Base-by-base conservation (phyloP, 2,113 vertebrate genomes). In the Gymnarchus niloticus region DNA sequence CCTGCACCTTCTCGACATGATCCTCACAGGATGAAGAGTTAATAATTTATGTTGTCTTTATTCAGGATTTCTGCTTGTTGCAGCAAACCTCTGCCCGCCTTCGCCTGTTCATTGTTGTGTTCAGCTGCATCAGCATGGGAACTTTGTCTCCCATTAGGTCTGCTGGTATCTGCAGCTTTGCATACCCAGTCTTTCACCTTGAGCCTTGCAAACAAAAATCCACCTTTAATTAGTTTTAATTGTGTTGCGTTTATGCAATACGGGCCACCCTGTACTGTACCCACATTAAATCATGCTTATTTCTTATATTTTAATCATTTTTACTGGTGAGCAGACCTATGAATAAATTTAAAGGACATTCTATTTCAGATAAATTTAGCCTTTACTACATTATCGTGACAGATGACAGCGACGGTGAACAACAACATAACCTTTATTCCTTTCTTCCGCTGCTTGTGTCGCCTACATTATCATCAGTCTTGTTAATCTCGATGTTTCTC, bases 151-250 rank as follows among this genome's bases (percentile, higher is more conserved):
- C 77, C 19, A 51, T 78, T 78, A 65, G 51, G 52, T 52, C 86
- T 49, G 52, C 69, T 23, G 41, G n/a, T 76, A 56, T 77, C 54
- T 84, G 49, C 54, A 23, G n/a, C 65, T 48, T 33, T 77, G 59
- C 57, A 69, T 56, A 59, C 51, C 85, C 69, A 25, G 21, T 49
- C 81, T 51, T 57, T 51, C 56, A 14, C 17, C 14, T 57, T 87
- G 76, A 87, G 41, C 56, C 78, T 81, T 77, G 65, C 69, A 78
- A 85, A 86, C 85, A 59, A 87, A 56, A 90, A 88, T 88, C 88
- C 83, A 81, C 69, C 84, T 61, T 77, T 81, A 83, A 86, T 83
- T 87, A 83, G 65, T 49, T 33, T 52, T 86, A 57, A 59, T 82
- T 87, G 76, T 83, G 8, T 57, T 81, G 80, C 81, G 51, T 86